A percentile compares a stretch with the other conserved stretches of the same genome.
These are phyloP conservation scores for Percopsis transmontana DNA, from an alignment of 2,113 vertebrate genomes.

Conservation along the genomic window DNA sequence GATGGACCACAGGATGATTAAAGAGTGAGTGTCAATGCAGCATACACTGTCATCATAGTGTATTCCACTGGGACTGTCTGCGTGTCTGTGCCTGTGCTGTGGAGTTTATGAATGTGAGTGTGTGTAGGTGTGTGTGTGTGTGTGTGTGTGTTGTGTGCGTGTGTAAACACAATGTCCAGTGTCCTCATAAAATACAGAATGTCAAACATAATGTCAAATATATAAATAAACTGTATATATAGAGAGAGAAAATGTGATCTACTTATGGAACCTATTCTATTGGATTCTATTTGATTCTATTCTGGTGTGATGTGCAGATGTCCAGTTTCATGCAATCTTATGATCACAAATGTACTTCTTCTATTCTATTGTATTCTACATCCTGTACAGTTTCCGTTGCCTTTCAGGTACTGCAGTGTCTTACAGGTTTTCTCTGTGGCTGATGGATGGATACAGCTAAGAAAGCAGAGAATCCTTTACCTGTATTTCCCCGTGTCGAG, in stretches of 20 bases:
- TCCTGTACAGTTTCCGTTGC: too few species aligned
- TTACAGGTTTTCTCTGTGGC: slow-evolving; percentile 13
- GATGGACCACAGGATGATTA: slow-evolving; percentile 61
- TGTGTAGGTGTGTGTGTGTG: slow-evolving; percentile 13
- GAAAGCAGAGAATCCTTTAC: slow-evolving; percentile 11
- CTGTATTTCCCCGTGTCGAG: slow-evolving; percentile 23
- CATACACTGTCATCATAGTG: slow-evolving; percentile 56
- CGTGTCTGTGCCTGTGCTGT: slow-evolving; percentile 30
- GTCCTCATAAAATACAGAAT: background rate
- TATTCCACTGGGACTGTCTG: slow-evolving; percentile 46
- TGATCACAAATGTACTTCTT: background rate
- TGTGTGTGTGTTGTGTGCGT: slow-evolving; percentile 18
- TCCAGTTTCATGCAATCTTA: too few species aligned
- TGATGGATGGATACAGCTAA: slow-evolving; percentile 8
- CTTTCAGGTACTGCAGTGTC: slow-evolving; percentile 1
- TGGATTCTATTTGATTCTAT: too few species aligned
- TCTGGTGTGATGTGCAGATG: too few species aligned
- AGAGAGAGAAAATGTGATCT: too few species aligned
- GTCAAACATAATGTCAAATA: slow-evolving; percentile 17
- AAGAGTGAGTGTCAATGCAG: slow-evolving; percentile 47
- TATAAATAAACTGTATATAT: slow-evolving; percentile 15
- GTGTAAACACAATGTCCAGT: background rate
- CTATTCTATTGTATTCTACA: background rate
- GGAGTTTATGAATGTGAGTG: too few species aligned
- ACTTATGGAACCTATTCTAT: too few species aligned